These are phyloP conservation scores for Phragmatobia fuliginosa DNA, from an alignment of 2,888 invertebrate genomes.

Conservation along the genomic window DNA sequence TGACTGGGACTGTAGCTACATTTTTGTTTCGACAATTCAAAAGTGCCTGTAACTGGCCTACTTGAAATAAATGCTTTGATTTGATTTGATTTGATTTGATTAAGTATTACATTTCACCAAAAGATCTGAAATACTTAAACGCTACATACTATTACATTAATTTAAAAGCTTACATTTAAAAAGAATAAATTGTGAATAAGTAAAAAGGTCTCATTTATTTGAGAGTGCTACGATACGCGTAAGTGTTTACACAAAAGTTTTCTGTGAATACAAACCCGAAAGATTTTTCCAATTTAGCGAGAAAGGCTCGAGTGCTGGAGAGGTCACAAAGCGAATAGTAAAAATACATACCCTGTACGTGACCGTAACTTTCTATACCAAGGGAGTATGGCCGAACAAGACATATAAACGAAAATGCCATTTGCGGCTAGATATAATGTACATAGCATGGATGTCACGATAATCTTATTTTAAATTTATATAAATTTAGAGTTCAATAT, in stretches of 20 bases:
- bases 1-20: too few relatives aligned
- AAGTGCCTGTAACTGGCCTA: too few relatives aligned
- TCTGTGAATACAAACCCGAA: conserved; percentile 64
- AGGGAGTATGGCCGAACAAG: conserved; percentile 62
- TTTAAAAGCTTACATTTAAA: conserved; percentile 24
- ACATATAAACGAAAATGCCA: conserved; percentile 67
- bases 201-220: conserved; percentile 60
- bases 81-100: too few relatives aligned
- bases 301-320: conserved; percentile 67
- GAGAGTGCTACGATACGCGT: conserved; percentile 50
- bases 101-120: background rate
- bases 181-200: conserved; percentile 47
- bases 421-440: conserved; percentile 62
- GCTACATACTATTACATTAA: background rate
- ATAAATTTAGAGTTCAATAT: conserved; percentile 51
- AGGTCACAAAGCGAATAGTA: conserved; percentile 70
- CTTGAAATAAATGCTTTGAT: too few relatives aligned
- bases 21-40: too few relatives aligned
- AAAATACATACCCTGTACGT: conserved; percentile 74
- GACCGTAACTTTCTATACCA: conserved; percentile 69
- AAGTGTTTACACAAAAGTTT: conserved; percentile 69
- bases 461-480: conserved; percentile 50
- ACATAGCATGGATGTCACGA: conserved; percentile 55
- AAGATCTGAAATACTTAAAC: conserved; percentile 3
- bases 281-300: conserved; percentile 78